Conservation (phyloP, 1,140 invertebrate genomes). For the Ceratina calcarata region DNA sequence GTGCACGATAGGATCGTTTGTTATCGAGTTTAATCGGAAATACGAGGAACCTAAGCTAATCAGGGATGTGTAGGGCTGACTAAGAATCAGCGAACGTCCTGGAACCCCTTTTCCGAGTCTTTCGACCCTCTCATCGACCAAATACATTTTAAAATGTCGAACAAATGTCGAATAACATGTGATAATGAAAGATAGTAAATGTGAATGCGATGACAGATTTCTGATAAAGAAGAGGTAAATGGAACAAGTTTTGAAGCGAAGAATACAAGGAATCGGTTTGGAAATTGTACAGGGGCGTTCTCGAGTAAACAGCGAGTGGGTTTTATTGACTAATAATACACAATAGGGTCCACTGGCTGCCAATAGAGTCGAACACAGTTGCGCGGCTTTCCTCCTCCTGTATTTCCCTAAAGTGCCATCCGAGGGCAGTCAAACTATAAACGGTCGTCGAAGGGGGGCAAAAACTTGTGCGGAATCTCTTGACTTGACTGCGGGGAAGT, state of each 20-base stretch:
- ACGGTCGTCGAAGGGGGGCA: conserved; percentile 59
- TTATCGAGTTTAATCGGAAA: conserved; percentile 69
- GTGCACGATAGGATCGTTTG: conserved; percentile 70
- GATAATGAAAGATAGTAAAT: too few species aligned
- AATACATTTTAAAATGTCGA: too few species aligned
- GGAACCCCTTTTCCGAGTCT: conserved; percentile 23
- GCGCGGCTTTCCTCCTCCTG: conserved; percentile 49
- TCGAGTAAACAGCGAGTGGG: conserved; percentile 18
- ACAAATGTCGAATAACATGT: too few species aligned
- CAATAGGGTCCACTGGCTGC: conserved; percentile 63
- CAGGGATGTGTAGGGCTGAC: conserved; percentile 55
- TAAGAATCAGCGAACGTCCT: conserved; percentile 35
- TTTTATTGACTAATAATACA: conserved; percentile 75
- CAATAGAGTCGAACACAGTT: conserved; percentile 47
- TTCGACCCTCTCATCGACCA: conserved; percentile 13
- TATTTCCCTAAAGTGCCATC: conserved; percentile 80
- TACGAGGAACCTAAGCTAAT: conserved; percentile 66
- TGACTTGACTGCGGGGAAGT: conserved; percentile 44
- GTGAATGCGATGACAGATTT: not conserved
- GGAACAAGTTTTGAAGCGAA: not conserved
- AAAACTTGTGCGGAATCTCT: conserved; percentile 62
- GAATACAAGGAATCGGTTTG: not conserved
- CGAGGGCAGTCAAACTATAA: conserved; percentile 79
- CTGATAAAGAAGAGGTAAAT: too few species aligned
- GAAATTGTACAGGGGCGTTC: not conserved